phyloP scores from a whole-genome alignment of 2,113 vertebrate genomes.

The Sander vitreus region DNA sequence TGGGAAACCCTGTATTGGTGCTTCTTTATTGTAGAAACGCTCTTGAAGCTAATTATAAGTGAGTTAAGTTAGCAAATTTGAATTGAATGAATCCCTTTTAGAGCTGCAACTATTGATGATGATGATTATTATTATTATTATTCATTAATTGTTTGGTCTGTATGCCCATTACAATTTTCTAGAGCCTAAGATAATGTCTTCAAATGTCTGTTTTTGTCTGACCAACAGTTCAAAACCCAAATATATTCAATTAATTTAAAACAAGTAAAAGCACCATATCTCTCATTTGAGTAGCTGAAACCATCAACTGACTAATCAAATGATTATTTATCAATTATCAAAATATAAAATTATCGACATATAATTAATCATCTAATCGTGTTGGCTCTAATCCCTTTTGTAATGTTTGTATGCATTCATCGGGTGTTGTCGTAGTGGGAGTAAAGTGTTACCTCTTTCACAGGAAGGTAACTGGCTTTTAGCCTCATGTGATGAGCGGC shows the following conservation, averaged over 20 bases:
- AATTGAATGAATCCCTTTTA: not conserved
- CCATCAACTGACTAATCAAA: not conserved
- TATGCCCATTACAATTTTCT: not conserved
- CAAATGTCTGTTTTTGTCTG: not conserved
- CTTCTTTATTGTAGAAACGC: not conserved
- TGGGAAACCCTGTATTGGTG: constrained; percentile 69
- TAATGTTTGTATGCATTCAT: not conserved
- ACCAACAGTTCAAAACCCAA: not conserved
- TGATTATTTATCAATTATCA: not conserved
- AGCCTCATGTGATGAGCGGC: constrained; percentile 85
- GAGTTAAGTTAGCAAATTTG: not conserved
- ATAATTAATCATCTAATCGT: not conserved
- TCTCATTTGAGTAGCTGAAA: not conserved
- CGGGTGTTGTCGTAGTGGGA: not conserved
- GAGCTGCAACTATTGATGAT: not conserved
- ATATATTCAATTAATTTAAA: not conserved
- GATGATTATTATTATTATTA: too few species aligned
- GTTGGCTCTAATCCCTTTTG: not conserved
- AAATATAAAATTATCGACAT: not conserved
- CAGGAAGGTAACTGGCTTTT: constrained; percentile 90
- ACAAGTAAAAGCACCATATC: not conserved
- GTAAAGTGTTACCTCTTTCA: constrained; percentile 28
- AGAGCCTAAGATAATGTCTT: not conserved
- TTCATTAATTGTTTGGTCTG: not conserved
- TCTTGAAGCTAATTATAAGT: not conserved